Evolutionary conservation across 2,113 vertebrate species (phyloP), one percentile per base, ranked within the genome.

Genomic region (Mola mola): DNA sequence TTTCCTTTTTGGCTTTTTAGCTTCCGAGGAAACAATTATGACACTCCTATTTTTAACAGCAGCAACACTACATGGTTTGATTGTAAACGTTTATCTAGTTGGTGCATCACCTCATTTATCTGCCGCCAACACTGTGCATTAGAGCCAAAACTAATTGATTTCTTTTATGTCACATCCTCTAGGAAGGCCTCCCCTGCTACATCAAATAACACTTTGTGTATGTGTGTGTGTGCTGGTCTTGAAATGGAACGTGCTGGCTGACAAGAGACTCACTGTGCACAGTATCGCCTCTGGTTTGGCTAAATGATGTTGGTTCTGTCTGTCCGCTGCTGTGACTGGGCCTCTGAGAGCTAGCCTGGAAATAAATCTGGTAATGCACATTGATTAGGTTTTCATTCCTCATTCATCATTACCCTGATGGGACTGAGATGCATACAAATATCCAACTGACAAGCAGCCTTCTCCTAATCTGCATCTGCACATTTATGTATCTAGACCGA

Each of bases 341-440:
- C 40, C 1, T 9, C 46, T 9, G 58, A 40, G 46, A 68, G 59
- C 2, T 4, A 61, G 62, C 21, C 2, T 17, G 36, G 69, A 31
- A 64, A 71, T 71, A 80, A 77, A 83, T 82, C 68, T 31, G 72
- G 31, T 84, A 79, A 83, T 66, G 68, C 74, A 57, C 78, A 82
- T 79, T 72, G 77, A 84, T 83, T 86, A 46, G 63, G 28, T 47
- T 79, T 66, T 77, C 72, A 84, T 83, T 83, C 73, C 77, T 78
- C 36, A 55, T 21, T 49, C 64, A 51, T 59, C 64, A 82, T 88
- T 82, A 82, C 21, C 55, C 56, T 50, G 66, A 78, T 72, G 67
- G 75, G 42, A 57, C 50, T 22, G 21, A 2, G 8, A 9, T 34
- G 17, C 49, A 44, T 34, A 50, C 43, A 19, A 19, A 60, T n/a